These are phyloP conservation scores for Tragopan temminckii DNA, from an alignment of 2,797 vertebrate genomes.

Conservation along the genomic window DNA sequence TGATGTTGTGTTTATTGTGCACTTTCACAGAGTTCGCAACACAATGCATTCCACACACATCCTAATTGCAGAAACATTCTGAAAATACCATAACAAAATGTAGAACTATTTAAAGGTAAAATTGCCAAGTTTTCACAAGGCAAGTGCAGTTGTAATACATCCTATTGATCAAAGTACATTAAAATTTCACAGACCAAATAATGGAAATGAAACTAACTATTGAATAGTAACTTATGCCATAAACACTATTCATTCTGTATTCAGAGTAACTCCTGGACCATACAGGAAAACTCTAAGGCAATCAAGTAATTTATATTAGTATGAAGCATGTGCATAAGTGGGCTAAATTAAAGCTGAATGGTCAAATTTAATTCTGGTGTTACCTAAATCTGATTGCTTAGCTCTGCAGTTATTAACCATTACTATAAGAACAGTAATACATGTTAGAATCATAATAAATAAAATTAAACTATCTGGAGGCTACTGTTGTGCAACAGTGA, in stretches of 20 bases:
- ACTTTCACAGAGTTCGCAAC: background rate
- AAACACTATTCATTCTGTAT: background rate
- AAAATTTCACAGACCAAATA: slow-evolving; percentile 17
- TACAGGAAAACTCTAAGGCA: background rate
- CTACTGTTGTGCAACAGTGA: background rate
- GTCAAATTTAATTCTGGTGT: background rate
- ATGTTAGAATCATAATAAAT: too few species aligned
- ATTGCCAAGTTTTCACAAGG: background rate
- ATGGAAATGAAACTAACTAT: background rate
- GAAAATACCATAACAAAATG: slow-evolving; percentile 6
- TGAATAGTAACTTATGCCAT: background rate
- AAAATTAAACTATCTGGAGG: background rate
- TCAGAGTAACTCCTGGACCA: background rate
- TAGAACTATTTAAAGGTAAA: slow-evolving; percentile 4
- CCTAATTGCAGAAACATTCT: background rate
- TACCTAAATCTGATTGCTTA: background rate
- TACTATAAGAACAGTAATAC: background rate
- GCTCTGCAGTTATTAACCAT: background rate
- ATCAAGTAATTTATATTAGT: background rate
- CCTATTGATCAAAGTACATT: background rate
- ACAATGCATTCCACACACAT: background rate
- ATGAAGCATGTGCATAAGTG: background rate
- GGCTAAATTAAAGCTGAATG: background rate
- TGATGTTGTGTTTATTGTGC: background rate
- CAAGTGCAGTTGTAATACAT: background rate